phyloP scores from a whole-genome alignment of 2,888 invertebrate species.

The Limnephilus auricula region DNA sequence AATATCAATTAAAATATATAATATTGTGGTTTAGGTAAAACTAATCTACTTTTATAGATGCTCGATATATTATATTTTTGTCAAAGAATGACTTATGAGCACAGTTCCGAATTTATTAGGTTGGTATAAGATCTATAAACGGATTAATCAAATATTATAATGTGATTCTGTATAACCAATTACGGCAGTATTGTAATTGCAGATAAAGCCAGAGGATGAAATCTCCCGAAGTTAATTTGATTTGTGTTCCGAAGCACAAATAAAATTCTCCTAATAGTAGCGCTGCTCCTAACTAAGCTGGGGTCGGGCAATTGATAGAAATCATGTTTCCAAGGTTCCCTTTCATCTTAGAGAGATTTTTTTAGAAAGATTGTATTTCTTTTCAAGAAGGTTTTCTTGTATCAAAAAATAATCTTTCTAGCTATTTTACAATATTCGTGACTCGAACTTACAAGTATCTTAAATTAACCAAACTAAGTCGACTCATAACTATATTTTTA shows the following conservation, averaged over 20 bases:
- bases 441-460: neutral
- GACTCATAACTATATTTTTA: neutral
- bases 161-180: constrained; percentile 23
- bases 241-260: constrained; percentile 43
- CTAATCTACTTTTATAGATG: neutral
- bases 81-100: neutral
- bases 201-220: constrained; percentile 29
- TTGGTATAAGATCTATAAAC: neutral
- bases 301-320: neutral
- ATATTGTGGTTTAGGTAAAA: too few relatives aligned
- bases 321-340: neutral
- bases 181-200: constrained; percentile 26
- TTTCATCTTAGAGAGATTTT: neutral
- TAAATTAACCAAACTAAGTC: neutral
- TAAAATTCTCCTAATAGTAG: constrained; percentile 39
- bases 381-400: neutral
- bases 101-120: neutral
- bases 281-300: constrained; percentile 22
- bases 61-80: neutral
- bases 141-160: constrained; percentile 32
- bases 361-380: neutral
- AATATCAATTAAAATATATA: too few relatives aligned
- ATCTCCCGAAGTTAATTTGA: constrained; percentile 13
- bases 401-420: neutral
- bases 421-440: neutral